Evolutionary conservation across 2,888 invertebrate genomes (phyloP), one percentile per base, ranked within the genome.

Genomic region (Caenorhabditis doughertyi): DNA sequence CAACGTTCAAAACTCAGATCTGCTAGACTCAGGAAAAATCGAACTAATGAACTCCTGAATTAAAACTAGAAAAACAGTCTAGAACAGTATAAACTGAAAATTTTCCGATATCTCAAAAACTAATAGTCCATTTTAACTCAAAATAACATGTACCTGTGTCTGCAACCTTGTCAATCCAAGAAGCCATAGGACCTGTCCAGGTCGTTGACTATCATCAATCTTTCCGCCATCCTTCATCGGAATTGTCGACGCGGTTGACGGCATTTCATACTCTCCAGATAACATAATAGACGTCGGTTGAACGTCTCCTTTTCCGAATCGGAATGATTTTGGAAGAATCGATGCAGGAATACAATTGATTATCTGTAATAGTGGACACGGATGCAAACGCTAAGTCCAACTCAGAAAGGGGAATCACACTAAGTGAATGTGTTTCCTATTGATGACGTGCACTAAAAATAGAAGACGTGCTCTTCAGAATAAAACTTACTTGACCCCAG

Each of bases 401-500:
- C n/a, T n/a, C n/a, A n/a, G n/a, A n/a, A n/a, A n/a, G n/a, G n/a
- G n/a, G n/a, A n/a, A n/a, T n/a, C n/a, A n/a, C n/a, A n/a, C 42
- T 60, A 44, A 7, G 44, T 47, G 51, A n/a, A 42, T 27, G 16
- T 39, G 39, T 9, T n/a, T n/a, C n/a, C n/a, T n/a, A n/a, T n/a
- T n/a, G n/a, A n/a, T n/a, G n/a, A n/a, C n/a, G n/a, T n/a, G n/a
- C n/a, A n/a, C n/a, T n/a, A n/a, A n/a, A n/a, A n/a, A n/a, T n/a
- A n/a, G n/a, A n/a, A n/a, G n/a, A n/a, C n/a, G n/a, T n/a, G n/a
- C n/a, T n/a, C n/a, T n/a, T 29, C 18, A 23, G 27, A 42, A 25
- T 11, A 35, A 21, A 39, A 53, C 70, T 44, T 39, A 98, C 93
- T 94, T 99, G 97, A 89, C 98, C 98, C 99, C 99, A 99, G 85